phyloP scores from a whole-genome alignment of 2,113 vertebrate genomes.

The Sigmodon hispidus region DNA sequence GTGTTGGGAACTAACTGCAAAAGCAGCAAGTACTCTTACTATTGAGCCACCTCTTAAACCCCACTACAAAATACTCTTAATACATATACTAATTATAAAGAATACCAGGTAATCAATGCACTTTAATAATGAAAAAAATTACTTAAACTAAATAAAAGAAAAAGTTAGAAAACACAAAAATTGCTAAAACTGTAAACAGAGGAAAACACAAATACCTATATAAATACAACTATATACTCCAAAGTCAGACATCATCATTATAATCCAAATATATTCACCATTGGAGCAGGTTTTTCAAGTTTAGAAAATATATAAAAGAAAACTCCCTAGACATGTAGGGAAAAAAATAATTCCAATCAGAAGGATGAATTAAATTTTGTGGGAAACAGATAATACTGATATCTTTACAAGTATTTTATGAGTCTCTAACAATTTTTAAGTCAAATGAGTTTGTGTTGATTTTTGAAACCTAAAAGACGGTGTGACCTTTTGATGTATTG shows the following conservation, averaged over 20 bases:
- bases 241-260: conserved; percentile 40
- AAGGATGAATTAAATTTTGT: conserved; percentile 43
- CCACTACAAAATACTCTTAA: conserved; percentile 29
- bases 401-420: background rate
- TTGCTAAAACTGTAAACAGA: conserved; percentile 45
- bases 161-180: conserved; percentile 54
- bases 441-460: conserved; percentile 41
- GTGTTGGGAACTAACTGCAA: background rate
- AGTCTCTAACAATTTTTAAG: conserved; percentile 10
- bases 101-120: conserved; percentile 45
- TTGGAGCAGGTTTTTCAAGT: conserved; percentile 34
- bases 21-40: too few species aligned
- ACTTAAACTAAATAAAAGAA: conserved; percentile 39
- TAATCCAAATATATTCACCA: conserved; percentile 49
- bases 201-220: conserved; percentile 52
- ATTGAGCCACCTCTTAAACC: background rate
- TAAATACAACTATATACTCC: conserved; percentile 50
- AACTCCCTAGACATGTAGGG: conserved; percentile 24
- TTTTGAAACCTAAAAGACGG: conserved; percentile 49
- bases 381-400: conserved; percentile 8
- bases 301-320: conserved; percentile 40
- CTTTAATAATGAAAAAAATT: conserved; percentile 67
- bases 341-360: conserved; percentile 24
- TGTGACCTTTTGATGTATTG: background rate
- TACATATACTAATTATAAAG: conserved; percentile 43